Base-by-base conservation (phyloP, 2,797 vertebrate species). In the Yasuhikotakia modesta region DNA sequence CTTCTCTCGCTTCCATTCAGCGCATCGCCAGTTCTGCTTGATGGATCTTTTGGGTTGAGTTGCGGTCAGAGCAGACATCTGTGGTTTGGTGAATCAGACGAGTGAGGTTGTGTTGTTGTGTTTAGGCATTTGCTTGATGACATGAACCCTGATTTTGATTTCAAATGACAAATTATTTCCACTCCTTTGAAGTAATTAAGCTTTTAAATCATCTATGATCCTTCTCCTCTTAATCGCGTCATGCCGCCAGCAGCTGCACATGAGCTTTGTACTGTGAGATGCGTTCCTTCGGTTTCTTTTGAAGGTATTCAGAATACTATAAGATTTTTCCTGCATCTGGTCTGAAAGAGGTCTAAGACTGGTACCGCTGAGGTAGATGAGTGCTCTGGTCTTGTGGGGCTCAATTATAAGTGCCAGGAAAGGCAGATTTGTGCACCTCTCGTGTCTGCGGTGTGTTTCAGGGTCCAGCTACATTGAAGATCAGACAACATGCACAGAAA, bases 161-260 rank as follows among this genome's bases (percentile, higher is more conserved):
- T 64, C 13, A 71, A 76, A 70, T 14, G 57, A 71, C 55, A 63
- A 70, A 57, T 76, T 58, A 76, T 46, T 72, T 76, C 74, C 52
- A 64, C 30, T 73, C 61, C n/a, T 63, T 80, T 65, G 67, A 76
- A 30, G 66, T 52, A 64, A 68, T 61, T 55, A 48, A 19, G 46
- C 65, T 77, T 79, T 73, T 16, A 32, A 52, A 39, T 76, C 35
- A 17, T 16, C 8, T 30, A 16, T 39, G 21, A 14, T 60, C 46
- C 6, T 39, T 53, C 53, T 76, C 53, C 50, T 66, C 50, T 48
- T 75, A 55, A 55, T 43, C 48, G 12, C 72, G 57, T 57, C 1
- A 24, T 46, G 63, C 73, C 27, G 64, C 16, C n/a, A 76, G 55
- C 70, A 48, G 53, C 76, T 61, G 57, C 76, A 72, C 63, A 55